Evolutionary conservation across 1,140 invertebrate species (phyloP).

Genomic region (Caenorhabditis tropicalis): DNA sequence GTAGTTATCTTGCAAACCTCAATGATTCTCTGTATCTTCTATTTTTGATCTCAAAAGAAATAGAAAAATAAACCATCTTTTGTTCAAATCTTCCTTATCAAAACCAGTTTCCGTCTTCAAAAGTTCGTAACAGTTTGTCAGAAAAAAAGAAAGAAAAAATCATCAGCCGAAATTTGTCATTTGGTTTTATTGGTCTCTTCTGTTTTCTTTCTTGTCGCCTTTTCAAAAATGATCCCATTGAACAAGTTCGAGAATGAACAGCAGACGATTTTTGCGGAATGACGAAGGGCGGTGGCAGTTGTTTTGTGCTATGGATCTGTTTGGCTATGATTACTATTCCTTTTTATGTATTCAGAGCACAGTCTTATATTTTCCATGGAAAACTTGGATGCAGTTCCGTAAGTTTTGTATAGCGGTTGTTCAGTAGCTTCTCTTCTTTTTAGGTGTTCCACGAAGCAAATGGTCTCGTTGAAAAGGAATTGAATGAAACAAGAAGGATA

Average conservation of each 20-base stretch:
- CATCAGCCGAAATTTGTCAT: slow-evolving; percentile 35
- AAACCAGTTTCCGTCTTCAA: background rate
- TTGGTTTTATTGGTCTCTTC: background rate
- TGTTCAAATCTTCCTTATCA: background rate
- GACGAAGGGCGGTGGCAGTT: background rate
- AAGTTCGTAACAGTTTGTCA: slow-evolving; percentile 7
- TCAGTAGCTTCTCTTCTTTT: too few relatives aligned
- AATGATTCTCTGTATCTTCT: background rate
- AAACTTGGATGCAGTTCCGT: slow-evolving; percentile 14
- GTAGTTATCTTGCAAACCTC: too few relatives aligned
- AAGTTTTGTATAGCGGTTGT: too few relatives aligned
- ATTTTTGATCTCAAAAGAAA: background rate
- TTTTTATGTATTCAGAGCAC: slow-evolving; percentile 9
- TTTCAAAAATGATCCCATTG: slow-evolving; percentile 5
- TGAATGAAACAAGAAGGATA: background rate
- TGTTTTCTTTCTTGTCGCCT: background rate
- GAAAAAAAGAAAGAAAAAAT: background rate
- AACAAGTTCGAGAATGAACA: background rate
- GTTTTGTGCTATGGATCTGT: background rate
- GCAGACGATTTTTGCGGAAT: background rate
- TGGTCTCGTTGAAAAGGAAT: background rate
- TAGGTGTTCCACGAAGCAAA: background rate
- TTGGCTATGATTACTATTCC: slow-evolving; percentile 5
- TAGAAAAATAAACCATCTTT: background rate
- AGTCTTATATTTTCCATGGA: background rate